A percentile compares a stretch with the other conserved stretches of the same genome.
Evolutionary conservation across 2,888 invertebrate genomes (phyloP).

Genomic region (Geotrupes spiniger): DNA sequence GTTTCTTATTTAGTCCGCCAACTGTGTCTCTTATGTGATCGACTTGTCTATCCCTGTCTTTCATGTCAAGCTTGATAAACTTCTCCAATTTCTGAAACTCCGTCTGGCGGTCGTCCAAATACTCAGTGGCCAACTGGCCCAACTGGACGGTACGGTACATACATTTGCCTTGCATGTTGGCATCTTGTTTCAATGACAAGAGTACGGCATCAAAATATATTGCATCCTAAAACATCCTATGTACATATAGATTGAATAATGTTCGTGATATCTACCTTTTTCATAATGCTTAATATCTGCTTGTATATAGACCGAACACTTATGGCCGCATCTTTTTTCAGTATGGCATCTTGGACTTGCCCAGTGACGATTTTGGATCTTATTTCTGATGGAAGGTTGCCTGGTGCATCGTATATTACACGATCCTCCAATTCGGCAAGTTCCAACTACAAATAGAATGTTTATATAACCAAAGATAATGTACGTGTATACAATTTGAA

Average conservation of each 20-base stretch:
- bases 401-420: conserved; percentile 52
- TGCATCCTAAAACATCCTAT: conserved; percentile 61
- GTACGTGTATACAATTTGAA: no score
- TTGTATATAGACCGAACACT: conserved; percentile 62
- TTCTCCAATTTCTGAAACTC: conserved; percentile 60
- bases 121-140: conserved; percentile 66
- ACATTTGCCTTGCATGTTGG: conserved; percentile 59
- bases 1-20: conserved; percentile 46
- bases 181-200: conserved; percentile 58
- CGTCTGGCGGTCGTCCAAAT: conserved; percentile 61
- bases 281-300: conserved; percentile 60
- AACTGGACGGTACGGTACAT: conserved; percentile 63
- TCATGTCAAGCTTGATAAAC: conserved; percentile 62
- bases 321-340: conserved; percentile 63
- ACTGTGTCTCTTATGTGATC: conserved; percentile 51
- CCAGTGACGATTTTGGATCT: conserved; percentile 60
- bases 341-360: conserved; percentile 60
- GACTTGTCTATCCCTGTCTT: conserved; percentile 57
- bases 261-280: no score
- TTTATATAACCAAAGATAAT: no score
- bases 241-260: no score
- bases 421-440: conserved; percentile 56
- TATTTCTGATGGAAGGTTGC: conserved; percentile 53
- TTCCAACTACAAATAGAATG: conserved; percentile 48
- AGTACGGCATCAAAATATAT: conserved; percentile 63